Conservation (phyloP, 1,140 invertebrate species). For the Drosophila kepulauana region DNA sequence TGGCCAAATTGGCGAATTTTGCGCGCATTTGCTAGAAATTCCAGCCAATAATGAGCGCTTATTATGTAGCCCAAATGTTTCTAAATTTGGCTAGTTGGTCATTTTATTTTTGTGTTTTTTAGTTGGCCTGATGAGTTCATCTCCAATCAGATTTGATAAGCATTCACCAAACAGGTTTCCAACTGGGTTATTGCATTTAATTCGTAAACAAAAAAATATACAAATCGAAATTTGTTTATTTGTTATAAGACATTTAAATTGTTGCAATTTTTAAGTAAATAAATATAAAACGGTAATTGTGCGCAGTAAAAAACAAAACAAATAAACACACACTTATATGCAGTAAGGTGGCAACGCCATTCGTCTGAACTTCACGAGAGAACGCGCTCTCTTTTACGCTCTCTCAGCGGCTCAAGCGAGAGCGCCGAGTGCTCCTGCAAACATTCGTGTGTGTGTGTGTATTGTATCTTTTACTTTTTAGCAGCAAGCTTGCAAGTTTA, state of each 20-base stretch:
- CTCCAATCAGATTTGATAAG: neutral
- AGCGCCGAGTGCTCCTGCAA: slow-evolving; percentile 61
- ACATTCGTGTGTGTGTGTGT: slow-evolving; percentile 63
- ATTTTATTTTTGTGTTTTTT: neutral
- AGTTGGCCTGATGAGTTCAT: no score
- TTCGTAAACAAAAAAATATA: no score
- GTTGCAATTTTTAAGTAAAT: neutral
- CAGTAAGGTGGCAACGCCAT: slow-evolving; percentile 58
- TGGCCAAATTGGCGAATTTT: slow-evolving; percentile 47
- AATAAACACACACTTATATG: neutral
- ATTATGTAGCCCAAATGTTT: neutral
- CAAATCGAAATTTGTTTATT: neutral
- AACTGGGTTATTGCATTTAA: no score
- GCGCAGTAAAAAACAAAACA: slow-evolving; percentile 23
- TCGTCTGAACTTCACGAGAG: slow-evolving; percentile 58
- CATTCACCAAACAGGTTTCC: neutral
- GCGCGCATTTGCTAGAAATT: slow-evolving; percentile 24
- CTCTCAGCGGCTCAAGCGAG: slow-evolving; percentile 27
- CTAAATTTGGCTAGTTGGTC: neutral
- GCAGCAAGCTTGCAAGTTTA: slow-evolving; percentile 78
- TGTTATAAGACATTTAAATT: neutral
- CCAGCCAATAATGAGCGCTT: neutral
- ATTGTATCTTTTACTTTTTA: slow-evolving; percentile 82
- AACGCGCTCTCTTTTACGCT: slow-evolving; percentile 29
- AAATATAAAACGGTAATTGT: neutral